A percentile compares a stretch with the other conserved stretches of the same genome.
phyloP scores from a whole-genome alignment of 64 coral and sea anemone species.

The Catalaphyllia jardinei region DNA sequence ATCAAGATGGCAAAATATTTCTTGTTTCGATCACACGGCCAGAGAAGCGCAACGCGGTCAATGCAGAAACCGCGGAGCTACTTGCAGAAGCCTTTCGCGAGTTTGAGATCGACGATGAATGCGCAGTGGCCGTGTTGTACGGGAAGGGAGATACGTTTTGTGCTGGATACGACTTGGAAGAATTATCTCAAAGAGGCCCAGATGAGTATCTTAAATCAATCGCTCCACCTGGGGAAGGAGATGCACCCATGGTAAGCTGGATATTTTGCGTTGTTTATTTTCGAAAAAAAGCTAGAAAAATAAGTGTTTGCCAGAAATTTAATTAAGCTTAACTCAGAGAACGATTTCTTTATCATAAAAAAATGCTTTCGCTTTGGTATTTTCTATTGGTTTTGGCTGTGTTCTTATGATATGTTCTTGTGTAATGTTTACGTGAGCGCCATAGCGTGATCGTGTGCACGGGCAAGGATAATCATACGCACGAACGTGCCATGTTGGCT shows the following conservation, averaged over 20 bases:
- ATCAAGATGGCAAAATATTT: conserved; percentile 79
- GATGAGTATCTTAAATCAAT: conserved; percentile 60
- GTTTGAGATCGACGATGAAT: conserved; percentile 87
- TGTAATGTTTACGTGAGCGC: neutral
- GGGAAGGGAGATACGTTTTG: conserved; percentile 87
- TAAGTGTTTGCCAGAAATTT: too few relatives aligned
- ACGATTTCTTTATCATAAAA: too few relatives aligned
- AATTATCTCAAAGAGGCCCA: conserved; percentile 57
- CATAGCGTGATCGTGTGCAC: neutral
- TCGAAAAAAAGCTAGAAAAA: neutral
- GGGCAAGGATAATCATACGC: neutral
- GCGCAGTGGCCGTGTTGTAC: conserved; percentile 80
- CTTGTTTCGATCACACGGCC: conserved; percentile 85
- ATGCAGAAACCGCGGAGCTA: conserved; percentile 71
- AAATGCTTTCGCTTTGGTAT: neutral
- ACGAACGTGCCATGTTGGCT: neutral
- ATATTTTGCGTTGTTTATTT: neutral
- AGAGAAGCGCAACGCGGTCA: conserved; percentile 92
- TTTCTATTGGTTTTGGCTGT: neutral
- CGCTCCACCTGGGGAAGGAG: conserved; percentile 61
- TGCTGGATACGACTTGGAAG: conserved; percentile 89
- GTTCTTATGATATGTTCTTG: neutral
- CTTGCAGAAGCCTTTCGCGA: conserved; percentile 64
- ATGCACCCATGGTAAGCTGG: conserved; percentile 87
- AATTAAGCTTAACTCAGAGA: too few relatives aligned